Percentiles rank a stretch among this genome's conserved stretches.
Conservation (phyloP, 2,113 vertebrate genomes). For the Cebus imitator region DNA sequence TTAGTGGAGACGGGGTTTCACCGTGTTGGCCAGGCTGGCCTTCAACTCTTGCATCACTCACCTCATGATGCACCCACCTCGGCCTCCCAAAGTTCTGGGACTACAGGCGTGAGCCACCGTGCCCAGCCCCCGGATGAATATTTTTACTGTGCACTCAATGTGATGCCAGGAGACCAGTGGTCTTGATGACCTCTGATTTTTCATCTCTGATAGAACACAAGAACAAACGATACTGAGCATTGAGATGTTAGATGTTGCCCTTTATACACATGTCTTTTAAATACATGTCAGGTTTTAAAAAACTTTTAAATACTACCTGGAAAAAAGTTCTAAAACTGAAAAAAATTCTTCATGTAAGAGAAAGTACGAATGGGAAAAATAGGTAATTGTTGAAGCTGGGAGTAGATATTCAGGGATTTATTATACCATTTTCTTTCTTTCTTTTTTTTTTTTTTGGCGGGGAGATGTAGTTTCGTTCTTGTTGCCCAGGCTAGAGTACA, state of each 20-base stretch:
- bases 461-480: too few species aligned
- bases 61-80: too few species aligned
- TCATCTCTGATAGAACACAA: not conserved
- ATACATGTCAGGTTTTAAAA: not conserved
- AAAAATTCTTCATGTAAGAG: slow-evolving; percentile 37
- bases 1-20: too few species aligned
- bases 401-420: not conserved
- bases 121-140: not conserved
- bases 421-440: not conserved
- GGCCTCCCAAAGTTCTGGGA: too few species aligned
- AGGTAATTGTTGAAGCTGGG: not conserved
- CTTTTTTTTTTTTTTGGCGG: fast-evolving
- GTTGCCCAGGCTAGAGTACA: too few species aligned
- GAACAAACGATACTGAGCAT: not conserved
- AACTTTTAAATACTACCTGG: not conserved
- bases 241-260: not conserved
- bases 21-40: too few species aligned
- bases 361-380: not conserved
- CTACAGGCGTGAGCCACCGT: too few species aligned
- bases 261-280: not conserved
- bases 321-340: not conserved
- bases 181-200: slow-evolving; percentile 14
- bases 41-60: too few species aligned
- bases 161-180: not conserved
- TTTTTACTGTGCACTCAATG: not conserved